phyloP scores from a whole-genome alignment of 1,140 invertebrate species.

The Pissodes strobi region DNA sequence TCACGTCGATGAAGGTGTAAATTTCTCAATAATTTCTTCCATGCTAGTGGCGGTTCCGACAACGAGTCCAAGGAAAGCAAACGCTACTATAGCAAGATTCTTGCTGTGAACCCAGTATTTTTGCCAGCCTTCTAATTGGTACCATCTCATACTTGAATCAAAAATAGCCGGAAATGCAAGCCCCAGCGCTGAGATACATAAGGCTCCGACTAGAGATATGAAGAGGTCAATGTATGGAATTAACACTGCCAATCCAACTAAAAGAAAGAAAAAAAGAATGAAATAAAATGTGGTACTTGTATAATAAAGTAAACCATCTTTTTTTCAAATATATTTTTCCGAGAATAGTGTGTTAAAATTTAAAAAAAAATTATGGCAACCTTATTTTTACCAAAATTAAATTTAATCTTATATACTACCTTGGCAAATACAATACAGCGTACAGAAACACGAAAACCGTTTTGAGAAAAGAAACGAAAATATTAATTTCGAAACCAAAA shows the following conservation, averaged over 20 bases:
- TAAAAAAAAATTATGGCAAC: no score
- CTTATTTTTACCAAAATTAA: no score
- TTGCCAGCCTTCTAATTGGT: slow-evolving; percentile 57
- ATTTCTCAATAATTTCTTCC: slow-evolving; percentile 58
- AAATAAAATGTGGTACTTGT: no score
- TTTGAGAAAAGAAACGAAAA: no score
- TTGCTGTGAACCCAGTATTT: slow-evolving; percentile 61
- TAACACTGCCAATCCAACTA: slow-evolving; percentile 75
- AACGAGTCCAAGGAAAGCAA: slow-evolving; percentile 69
- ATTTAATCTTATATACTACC: no score
- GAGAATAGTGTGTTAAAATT: no score
- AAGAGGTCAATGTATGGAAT: slow-evolving; percentile 85
- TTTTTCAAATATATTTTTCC: no score
- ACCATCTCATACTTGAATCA: slow-evolving; percentile 70
- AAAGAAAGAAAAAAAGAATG: no score
- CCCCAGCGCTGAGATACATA: slow-evolving; percentile 82
- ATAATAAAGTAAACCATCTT: no score
- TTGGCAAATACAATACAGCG: no score
- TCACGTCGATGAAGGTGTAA: slow-evolving; percentile 19
- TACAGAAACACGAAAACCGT: no score
- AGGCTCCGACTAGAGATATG: slow-evolving; percentile 87
- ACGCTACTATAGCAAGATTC: slow-evolving; percentile 71
- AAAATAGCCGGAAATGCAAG: slow-evolving; percentile 88
- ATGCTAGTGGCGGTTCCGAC: slow-evolving; percentile 75
- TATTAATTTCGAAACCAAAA: no score